These are phyloP conservation scores for Regulus satrapa DNA, from an alignment of 2,113 vertebrate species.

Conservation along the genomic window DNA sequence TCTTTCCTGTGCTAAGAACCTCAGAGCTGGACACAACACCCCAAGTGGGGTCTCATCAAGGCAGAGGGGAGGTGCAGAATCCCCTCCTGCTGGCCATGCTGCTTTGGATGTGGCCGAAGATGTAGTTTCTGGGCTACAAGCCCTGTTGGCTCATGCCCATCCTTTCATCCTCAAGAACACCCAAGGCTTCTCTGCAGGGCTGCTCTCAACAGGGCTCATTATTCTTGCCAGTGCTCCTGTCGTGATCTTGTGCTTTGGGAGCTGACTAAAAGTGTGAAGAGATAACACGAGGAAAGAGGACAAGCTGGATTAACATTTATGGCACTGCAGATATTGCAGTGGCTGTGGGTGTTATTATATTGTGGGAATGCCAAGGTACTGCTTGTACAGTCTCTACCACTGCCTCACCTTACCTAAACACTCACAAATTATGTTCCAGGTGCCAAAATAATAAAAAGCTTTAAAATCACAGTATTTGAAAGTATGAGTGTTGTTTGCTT, in stretches of 20 bases:
- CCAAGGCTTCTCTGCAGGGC: neutral
- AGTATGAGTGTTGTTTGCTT: neutral
- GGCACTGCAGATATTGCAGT: neutral
- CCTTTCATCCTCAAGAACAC: neutral
- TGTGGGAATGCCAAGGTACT: neutral
- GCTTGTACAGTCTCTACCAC: neutral
- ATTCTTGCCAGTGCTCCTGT: neutral
- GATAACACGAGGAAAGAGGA: neutral
- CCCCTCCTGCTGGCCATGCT: neutral
- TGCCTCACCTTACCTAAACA: neutral
- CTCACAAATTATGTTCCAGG: neutral
- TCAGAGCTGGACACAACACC: neutral
- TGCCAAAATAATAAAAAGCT: neutral
- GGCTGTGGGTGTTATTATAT: neutral
- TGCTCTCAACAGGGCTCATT: neutral
- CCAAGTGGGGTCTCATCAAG: rapidly evolving
- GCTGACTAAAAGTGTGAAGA: neutral
- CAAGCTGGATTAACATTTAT: neutral
- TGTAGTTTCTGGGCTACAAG: neutral
- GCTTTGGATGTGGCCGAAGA: neutral
- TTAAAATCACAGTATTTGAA: neutral
- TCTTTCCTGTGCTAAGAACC: neutral
- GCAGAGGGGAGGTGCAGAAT: neutral
- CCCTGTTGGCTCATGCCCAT: neutral
- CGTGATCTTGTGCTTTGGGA: neutral